These are phyloP conservation scores for Ornithoptera priamus DNA, from an alignment of 2,888 invertebrate species.

Conservation along the genomic window DNA sequence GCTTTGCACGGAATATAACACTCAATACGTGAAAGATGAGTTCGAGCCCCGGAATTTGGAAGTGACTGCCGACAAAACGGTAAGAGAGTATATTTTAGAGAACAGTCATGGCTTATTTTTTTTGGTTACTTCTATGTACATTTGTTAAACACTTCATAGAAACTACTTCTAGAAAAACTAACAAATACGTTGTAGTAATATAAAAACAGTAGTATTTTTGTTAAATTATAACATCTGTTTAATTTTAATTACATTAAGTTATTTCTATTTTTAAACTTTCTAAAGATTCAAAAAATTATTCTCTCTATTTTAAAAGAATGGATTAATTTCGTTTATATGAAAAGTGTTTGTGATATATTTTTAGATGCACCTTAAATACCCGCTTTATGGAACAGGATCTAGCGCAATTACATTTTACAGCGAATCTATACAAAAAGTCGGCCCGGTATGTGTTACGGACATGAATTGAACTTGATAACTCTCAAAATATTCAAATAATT, in stretches of 20 bases:
- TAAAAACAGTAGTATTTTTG: too few relatives aligned
- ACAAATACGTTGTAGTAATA: too few relatives aligned
- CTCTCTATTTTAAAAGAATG: too few relatives aligned
- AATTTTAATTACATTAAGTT: too few relatives aligned
- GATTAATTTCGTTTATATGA: too few relatives aligned
- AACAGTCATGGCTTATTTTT: too few relatives aligned
- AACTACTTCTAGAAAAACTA: too few relatives aligned
- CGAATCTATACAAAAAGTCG: conserved; percentile 58
- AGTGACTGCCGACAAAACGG: conserved; percentile 63
- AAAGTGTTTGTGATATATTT: not conserved
- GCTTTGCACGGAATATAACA: conserved; percentile 70
- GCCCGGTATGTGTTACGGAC: conserved; percentile 54
- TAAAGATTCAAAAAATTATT: too few relatives aligned
- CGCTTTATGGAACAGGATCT: conserved; percentile 72
- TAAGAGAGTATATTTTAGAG: conserved; percentile 35
- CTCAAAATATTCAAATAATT: not conserved
- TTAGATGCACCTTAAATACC: conserved; percentile 73
- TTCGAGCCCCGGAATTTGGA: conserved; percentile 65
- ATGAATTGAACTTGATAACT: not conserved
- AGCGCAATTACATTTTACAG: conserved; percentile 72
- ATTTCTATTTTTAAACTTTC: too few relatives aligned
- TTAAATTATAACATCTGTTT: too few relatives aligned
- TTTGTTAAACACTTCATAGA: too few relatives aligned
- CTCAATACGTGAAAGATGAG: conserved; percentile 61
- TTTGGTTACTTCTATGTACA: too few relatives aligned